Evolutionary conservation across 2,888 invertebrate genomes (phyloP).

Genomic region (Heteromyza rotundicornis): DNA sequence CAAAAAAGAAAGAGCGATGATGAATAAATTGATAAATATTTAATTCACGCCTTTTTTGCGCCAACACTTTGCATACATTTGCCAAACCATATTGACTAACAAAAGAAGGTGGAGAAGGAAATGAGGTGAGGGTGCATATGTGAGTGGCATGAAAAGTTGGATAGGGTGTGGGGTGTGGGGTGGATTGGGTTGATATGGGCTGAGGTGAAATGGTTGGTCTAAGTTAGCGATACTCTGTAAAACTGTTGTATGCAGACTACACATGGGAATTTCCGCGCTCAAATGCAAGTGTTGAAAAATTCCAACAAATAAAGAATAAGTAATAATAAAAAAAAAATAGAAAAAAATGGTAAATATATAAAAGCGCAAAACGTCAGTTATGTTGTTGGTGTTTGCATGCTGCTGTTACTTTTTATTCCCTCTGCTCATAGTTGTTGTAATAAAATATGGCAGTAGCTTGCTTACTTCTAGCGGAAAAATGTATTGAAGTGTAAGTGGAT

Average conservation of each 20-base stretch:
- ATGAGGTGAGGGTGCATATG: not conserved
- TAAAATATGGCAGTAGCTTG: not conserved
- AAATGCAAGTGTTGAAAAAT: conserved; percentile 15
- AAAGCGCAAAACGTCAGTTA: not conserved
- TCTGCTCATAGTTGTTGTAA: not conserved
- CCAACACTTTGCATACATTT: not conserved
- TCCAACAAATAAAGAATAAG: conserved; percentile 11
- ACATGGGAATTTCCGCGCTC: conserved; percentile 11
- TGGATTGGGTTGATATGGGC: not conserved
- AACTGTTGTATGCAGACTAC: not conserved
- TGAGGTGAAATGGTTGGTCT: not conserved
- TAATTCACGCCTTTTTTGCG: conserved; percentile 18
- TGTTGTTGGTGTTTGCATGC: not conserved
- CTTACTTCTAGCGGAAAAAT: too few species aligned
- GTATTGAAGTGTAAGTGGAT: not conserved
- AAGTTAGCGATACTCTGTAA: not conserved
- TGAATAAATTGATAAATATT: conserved; percentile 20
- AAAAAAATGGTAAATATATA: not conserved
- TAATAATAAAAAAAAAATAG: not conserved
- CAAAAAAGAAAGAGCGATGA: conserved; percentile 12
- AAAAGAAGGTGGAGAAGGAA: not conserved
- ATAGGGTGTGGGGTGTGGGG: too few species aligned
- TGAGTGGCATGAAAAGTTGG: too few species aligned
- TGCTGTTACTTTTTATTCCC: not conserved
- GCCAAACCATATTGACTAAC: not conserved